Evolutionary conservation across 2,797 vertebrate species (phyloP).

Genomic region (Schizopygopsis pylzovi): DNA sequence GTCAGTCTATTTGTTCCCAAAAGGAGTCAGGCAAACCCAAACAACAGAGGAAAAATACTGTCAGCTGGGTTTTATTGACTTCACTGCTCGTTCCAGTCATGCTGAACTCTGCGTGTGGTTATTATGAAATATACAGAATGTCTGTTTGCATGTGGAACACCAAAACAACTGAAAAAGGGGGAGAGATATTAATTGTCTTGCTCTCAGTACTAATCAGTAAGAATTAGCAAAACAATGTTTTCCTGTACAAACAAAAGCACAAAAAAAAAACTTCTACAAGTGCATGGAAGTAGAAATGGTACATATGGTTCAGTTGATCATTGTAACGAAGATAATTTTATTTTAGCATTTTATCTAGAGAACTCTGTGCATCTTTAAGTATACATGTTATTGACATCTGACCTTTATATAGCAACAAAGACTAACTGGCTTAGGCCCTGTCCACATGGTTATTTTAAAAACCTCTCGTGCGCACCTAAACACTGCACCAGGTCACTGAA

Average conservation of each 20-base stretch:
- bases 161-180: constrained; percentile 48
- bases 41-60: constrained; percentile 54
- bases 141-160: constrained; percentile 33
- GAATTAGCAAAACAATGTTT: constrained; percentile 10
- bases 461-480: too few species aligned
- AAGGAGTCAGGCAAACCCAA: constrained; percentile 55
- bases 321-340: background rate
- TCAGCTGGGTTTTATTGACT: constrained; percentile 51
- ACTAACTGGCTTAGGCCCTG: background rate
- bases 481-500: too few species aligned
- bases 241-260: background rate
- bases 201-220: constrained; percentile 2
- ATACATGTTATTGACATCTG: background rate
- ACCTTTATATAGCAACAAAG: background rate
- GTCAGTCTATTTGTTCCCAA: constrained; percentile 54
- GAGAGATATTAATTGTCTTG: constrained; percentile 34
- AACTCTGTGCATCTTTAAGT: background rate
- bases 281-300: background rate
- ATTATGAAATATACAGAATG: constrained; percentile 36
- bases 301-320: background rate
- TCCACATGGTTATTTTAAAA: too few species aligned
- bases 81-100: constrained; percentile 51
- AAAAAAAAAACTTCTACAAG: background rate
- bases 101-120: constrained; percentile 51
- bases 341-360: background rate